phyloP scores from a whole-genome alignment of 2,113 vertebrate species.

The Seriola quinqueradiata region DNA sequence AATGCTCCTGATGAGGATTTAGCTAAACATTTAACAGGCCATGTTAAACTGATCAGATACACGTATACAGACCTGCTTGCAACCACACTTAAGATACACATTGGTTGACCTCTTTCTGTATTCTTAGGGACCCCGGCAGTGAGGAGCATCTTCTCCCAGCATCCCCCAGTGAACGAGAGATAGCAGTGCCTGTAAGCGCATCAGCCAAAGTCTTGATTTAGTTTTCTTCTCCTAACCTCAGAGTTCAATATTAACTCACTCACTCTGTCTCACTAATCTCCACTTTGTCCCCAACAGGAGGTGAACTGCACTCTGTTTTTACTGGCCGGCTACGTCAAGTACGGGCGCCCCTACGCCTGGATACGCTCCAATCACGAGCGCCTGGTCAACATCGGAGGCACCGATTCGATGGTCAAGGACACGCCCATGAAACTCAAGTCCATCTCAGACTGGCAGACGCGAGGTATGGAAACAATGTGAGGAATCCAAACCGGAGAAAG shows the following conservation, averaged over 20 bases:
- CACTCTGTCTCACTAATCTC: neutral
- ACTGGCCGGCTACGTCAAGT: conserved; percentile 86
- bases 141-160: conserved; percentile 85
- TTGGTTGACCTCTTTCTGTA: neutral
- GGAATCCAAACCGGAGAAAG: conserved; percentile 63
- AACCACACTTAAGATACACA: neutral
- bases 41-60: too few species aligned
- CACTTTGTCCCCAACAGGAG: conserved; percentile 74
- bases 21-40: too few species aligned
- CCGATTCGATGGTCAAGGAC: conserved; percentile 83
- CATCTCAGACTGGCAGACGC: conserved; percentile 80
- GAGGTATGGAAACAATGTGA: conserved; percentile 76
- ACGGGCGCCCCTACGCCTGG: conserved; percentile 86
- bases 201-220: neutral
- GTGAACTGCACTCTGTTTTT: conserved; percentile 88
- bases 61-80: too few species aligned
- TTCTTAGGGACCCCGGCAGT: conserved; percentile 51
- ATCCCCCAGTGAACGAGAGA: conserved; percentile 87
- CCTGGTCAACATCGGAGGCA: conserved; percentile 82
- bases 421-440: conserved; percentile 86
- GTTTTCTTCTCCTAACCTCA: neutral
- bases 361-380: conserved; percentile 88
- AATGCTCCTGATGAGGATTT: too few species aligned
- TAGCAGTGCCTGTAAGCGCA: conserved; percentile 84
- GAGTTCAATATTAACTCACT: neutral